Conservation (phyloP, 2,797 vertebrate genomes). For the Orestias chungarensis region DNA sequence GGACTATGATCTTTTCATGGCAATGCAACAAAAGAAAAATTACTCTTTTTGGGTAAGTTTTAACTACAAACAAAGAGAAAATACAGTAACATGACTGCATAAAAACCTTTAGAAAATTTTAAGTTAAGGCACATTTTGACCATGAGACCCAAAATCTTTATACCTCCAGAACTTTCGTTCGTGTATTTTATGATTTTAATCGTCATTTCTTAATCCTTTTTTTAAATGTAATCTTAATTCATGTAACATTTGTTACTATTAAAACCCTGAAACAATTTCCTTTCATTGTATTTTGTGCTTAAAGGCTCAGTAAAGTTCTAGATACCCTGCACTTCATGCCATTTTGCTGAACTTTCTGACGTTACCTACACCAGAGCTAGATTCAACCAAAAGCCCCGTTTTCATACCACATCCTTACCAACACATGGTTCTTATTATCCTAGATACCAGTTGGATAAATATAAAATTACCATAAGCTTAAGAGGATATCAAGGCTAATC, state of each 20-base stretch:
- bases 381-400: slow-evolving; percentile 64
- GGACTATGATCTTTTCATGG: background rate
- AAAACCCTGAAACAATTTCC: slow-evolving; percentile 61
- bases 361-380: slow-evolving; percentile 56
- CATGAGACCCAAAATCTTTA: background rate
- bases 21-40: background rate
- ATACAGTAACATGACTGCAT: background rate
- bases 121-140: background rate
- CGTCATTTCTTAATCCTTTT: too few species aligned
- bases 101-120: background rate
- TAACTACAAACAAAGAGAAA: background rate
- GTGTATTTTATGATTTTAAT: too few species aligned
- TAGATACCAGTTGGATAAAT: slow-evolving; percentile 59
- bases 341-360: slow-evolving; percentile 57
- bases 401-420: slow-evolving; percentile 63
- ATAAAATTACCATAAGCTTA: slow-evolving; percentile 41
- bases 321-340: slow-evolving; percentile 61
- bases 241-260: background rate
- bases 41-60: background rate
- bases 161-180: background rate
- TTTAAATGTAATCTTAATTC: background rate
- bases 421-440: slow-evolving; percentile 71
- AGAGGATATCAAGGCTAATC: slow-evolving; percentile 63
- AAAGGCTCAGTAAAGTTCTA: slow-evolving; percentile 39
- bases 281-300: slow-evolving; percentile 51